Evolutionary conservation across 2,888 invertebrate species (phyloP).

Genomic region (Allacma fusca): DNA sequence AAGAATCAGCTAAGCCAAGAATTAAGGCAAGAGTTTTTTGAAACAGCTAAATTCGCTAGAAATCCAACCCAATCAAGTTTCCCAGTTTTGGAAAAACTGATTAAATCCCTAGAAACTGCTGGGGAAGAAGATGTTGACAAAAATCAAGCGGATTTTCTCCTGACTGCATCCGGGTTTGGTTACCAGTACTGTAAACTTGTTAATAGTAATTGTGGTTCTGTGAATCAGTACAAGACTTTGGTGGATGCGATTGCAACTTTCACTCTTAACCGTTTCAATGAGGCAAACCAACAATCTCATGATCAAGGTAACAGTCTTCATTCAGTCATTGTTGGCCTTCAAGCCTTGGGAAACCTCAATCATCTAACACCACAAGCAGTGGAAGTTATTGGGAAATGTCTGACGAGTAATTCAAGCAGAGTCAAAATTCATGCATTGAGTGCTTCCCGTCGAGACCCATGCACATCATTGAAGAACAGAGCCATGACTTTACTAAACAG

Average conservation of each 20-base stretch:
- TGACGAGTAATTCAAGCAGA: constrained; percentile 30
- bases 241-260: constrained; percentile 48
- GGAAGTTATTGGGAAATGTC: constrained; percentile 32
- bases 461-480: constrained; percentile 46
- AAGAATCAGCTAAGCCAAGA: too few species aligned
- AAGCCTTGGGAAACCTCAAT: constrained; percentile 54
- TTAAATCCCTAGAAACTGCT: neutral
- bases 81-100: constrained; percentile 39
- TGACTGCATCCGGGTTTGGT: constrained; percentile 50
- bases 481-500: constrained; percentile 27
- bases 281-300: neutral
- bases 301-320: constrained; percentile 14
- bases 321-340: constrained; percentile 40
- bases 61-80: constrained; percentile 49
- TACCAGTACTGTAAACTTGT: constrained; percentile 48
- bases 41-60: constrained; percentile 48
- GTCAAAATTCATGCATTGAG: constrained; percentile 46
- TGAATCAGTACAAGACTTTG: constrained; percentile 34
- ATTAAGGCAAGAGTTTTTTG: too few species aligned
- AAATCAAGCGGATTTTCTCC: constrained; percentile 27
- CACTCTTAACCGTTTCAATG: neutral
- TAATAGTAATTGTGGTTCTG: constrained; percentile 34
- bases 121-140: neutral
- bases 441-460: constrained; percentile 53
- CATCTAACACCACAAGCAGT: constrained; percentile 47